Evolutionary conservation across 2,797 vertebrate species (phyloP).

Genomic region (Enteromius fasciolatus): DNA sequence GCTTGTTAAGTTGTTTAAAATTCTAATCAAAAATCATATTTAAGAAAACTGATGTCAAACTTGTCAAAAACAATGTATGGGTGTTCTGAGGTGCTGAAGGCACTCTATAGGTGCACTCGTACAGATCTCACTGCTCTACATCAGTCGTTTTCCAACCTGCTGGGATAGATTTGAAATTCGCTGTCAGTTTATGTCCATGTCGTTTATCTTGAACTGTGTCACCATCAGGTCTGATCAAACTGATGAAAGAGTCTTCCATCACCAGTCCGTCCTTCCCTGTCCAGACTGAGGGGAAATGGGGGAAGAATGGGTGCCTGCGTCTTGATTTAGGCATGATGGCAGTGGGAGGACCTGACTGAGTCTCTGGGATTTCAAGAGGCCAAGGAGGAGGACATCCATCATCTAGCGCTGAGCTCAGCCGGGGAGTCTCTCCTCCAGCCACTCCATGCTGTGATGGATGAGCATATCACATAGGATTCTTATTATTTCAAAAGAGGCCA

Average conservation of each 20-base stretch:
- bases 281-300: conserved; percentile 51
- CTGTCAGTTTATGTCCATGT: conserved; percentile 39
- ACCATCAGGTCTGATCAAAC: conserved; percentile 45
- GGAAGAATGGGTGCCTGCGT: conserved; percentile 64
- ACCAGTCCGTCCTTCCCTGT: conserved; percentile 51
- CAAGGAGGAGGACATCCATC: conserved; percentile 78
- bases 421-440: conserved; percentile 72
- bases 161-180: conserved; percentile 9
- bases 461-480: conserved; percentile 64
- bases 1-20: background rate
- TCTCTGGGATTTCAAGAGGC: conserved; percentile 76
- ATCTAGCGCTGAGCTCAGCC: conserved; percentile 73
- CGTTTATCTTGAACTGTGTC: conserved; percentile 42
- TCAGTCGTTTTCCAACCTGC: conserved; percentile 1
- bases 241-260: conserved; percentile 51
- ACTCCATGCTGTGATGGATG: conserved; percentile 72
- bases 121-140: conserved; percentile 20
- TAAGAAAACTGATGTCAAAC: conserved; percentile 18
- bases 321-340: conserved; percentile 78
- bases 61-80: background rate
- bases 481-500: conserved; percentile 73
- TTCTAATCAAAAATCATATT: background rate
- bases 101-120: background rate
- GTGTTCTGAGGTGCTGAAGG: background rate
- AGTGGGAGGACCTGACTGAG: conserved; percentile 68